These are phyloP conservation scores for Nebria salina DNA, from an alignment of 2,888 invertebrate genomes.

Conservation along the genomic window DNA sequence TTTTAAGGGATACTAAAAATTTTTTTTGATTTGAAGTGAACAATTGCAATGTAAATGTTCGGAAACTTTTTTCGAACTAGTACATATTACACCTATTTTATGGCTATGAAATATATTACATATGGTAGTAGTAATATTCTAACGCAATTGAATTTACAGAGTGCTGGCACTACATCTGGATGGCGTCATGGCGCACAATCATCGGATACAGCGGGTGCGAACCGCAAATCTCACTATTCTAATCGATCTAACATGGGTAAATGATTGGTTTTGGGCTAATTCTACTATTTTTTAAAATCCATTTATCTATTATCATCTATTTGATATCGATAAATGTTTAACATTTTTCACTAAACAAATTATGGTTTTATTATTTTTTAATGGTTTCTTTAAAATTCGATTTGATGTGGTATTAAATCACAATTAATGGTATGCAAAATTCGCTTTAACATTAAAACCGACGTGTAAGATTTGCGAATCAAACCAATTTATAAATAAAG, in stretches of 20 bases:
- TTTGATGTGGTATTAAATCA: too few species aligned
- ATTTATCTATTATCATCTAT: constrained; percentile 45
- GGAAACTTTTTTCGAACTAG: too few species aligned
- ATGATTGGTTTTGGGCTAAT: constrained; percentile 62
- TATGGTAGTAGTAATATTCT: constrained; percentile 23
- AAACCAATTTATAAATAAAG: too few species aligned
- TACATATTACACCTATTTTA: too few species aligned
- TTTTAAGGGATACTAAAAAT: too few species aligned
- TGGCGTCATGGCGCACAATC: constrained; percentile 60
- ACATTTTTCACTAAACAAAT: neutral
- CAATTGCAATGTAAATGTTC: too few species aligned
- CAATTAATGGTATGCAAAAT: too few species aligned
- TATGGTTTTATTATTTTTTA: too few species aligned
- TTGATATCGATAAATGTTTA: constrained; percentile 16
- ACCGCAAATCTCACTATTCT: constrained; percentile 80
- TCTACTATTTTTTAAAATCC: constrained; percentile 31
- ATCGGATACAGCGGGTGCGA: constrained; percentile 70
- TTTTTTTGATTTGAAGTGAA: too few species aligned
- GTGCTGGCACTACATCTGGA: constrained; percentile 52
- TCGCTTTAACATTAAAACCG: too few species aligned
- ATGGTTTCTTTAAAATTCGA: too few species aligned
- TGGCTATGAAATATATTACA: neutral
- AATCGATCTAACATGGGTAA: constrained; percentile 74
- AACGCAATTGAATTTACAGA: constrained; percentile 53
- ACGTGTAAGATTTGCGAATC: too few species aligned